Evolutionary conservation across 2,888 invertebrate genomes (phyloP).

Genomic region (Rotaria magnacalcarata): DNA sequence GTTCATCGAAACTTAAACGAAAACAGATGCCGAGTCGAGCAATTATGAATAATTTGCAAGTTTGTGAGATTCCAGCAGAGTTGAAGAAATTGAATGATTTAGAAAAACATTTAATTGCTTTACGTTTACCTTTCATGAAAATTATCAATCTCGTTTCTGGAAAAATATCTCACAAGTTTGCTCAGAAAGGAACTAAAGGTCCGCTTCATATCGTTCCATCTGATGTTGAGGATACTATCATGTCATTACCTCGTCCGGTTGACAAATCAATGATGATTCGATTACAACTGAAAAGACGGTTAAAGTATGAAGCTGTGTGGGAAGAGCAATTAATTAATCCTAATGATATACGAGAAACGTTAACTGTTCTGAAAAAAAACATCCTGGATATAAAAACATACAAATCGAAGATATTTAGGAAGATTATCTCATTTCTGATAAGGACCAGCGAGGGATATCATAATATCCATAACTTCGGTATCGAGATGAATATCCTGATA

Average conservation of each 20-base stretch:
- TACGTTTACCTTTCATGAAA: not conserved
- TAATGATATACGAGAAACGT: not conserved
- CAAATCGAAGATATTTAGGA: conserved; percentile 50
- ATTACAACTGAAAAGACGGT: conserved; percentile 50
- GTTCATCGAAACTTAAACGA: not conserved
- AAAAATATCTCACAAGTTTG: not conserved
- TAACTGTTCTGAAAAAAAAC: conserved; percentile 45
- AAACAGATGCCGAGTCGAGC: not conserved
- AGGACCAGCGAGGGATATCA: not conserved
- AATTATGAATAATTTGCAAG: not conserved
- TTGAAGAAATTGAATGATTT: not conserved
- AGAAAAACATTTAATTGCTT: not conserved
- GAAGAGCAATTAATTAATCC: conserved; percentile 39
- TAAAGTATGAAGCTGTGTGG: conserved; percentile 37
- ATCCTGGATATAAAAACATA: conserved; percentile 46
- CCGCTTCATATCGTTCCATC: conserved; percentile 47
- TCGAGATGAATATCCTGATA: no score
- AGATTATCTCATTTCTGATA: not conserved
- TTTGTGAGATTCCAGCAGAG: not conserved
- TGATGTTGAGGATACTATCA: conserved; percentile 49
- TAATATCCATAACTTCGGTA: no score
- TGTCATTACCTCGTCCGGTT: conserved; percentile 49
- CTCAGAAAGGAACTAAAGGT: not conserved
- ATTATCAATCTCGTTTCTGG: not conserved
- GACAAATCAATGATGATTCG: conserved; percentile 50